Evolutionary conservation across 2,888 invertebrate genomes (phyloP).

Genomic region (Scaptomyza flava): DNA sequence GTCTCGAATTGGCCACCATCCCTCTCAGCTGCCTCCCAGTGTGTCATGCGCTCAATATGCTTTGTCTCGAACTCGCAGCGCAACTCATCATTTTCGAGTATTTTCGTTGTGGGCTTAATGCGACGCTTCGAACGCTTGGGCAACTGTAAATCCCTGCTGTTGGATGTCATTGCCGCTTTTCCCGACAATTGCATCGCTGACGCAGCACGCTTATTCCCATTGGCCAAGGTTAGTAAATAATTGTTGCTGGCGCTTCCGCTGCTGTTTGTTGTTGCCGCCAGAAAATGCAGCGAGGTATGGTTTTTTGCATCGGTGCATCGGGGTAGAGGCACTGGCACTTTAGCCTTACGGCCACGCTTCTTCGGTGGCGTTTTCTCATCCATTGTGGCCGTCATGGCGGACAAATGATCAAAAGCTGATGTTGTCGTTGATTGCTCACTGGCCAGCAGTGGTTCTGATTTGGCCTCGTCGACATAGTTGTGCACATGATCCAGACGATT

Average conservation of each 20-base stretch:
- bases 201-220: slow-evolving; percentile 54
- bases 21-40: slow-evolving; percentile 62
- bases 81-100: slow-evolving; percentile 88
- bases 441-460: slow-evolving; percentile 53
- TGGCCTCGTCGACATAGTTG: slow-evolving; percentile 55
- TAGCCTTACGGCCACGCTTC: slow-evolving; percentile 83
- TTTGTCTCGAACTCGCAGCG: slow-evolving; percentile 86
- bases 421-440: slow-evolving; percentile 22
- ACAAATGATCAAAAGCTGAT: background rate
- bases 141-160: slow-evolving; percentile 33
- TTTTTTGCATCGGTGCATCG: background rate
- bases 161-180: slow-evolving; percentile 5
- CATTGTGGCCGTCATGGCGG: slow-evolving; percentile 9
- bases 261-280: slow-evolving; percentile 6
- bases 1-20: slow-evolving; percentile 56
- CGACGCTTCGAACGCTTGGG: slow-evolving; percentile 86
- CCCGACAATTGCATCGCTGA: slow-evolving; percentile 1
- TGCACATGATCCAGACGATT: slow-evolving; percentile 74
- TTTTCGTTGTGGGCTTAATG: slow-evolving; percentile 89
- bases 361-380: slow-evolving; percentile 83
- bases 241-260: slow-evolving; percentile 2
- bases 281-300: background rate
- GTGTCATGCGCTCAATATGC: slow-evolving; percentile 86
- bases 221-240: slow-evolving; percentile 31
- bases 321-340: slow-evolving; percentile 47